phyloP scores from a whole-genome alignment of 2,888 invertebrate species.

The Cordilura impudica region DNA sequence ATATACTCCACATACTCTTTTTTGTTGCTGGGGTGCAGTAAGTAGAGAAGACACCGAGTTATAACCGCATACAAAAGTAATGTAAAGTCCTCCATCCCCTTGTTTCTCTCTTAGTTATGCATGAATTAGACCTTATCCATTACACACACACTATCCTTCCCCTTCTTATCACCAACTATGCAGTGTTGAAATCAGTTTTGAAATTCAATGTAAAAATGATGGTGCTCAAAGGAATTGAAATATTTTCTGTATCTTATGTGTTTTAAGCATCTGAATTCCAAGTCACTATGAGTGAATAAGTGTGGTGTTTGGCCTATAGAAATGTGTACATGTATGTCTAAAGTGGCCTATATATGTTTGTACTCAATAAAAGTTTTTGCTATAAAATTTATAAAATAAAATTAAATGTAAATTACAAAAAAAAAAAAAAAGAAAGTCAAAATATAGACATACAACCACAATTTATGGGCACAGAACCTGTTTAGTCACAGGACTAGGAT shows the following conservation, averaged over 20 bases:
- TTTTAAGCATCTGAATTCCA: not conserved
- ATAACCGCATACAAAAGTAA: constrained; percentile 38
- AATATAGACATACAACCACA: constrained; percentile 10
- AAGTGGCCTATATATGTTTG: not conserved
- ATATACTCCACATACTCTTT: too few species aligned
- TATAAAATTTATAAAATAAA: constrained; percentile 38
- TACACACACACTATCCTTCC: not conserved
- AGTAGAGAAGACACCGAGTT: not conserved
- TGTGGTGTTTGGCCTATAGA: not conserved
- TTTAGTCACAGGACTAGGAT: constrained; percentile 44
- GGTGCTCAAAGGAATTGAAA: constrained; percentile 48
- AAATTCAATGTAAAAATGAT: constrained; percentile 46
- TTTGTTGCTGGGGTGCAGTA: too few species aligned
- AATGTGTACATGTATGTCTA: not conserved
- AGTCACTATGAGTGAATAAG: not conserved
- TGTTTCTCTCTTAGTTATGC: not conserved
- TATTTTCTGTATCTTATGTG: constrained; percentile 31
- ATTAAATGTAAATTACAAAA: constrained; percentile 54
- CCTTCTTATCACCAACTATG: not conserved
- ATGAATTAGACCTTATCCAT: constrained; percentile 40
- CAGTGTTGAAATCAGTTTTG: constrained; percentile 40
- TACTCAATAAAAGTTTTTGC: constrained; percentile 7
- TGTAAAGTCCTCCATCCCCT: not conserved
- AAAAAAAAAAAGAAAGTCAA: constrained; percentile 11
- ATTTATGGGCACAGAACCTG: constrained; percentile 47